Evolutionary conservation across 2,888 invertebrate species (phyloP), one percentile per base, ranked within the genome.

Genomic region (Hemithea aestivaria): DNA sequence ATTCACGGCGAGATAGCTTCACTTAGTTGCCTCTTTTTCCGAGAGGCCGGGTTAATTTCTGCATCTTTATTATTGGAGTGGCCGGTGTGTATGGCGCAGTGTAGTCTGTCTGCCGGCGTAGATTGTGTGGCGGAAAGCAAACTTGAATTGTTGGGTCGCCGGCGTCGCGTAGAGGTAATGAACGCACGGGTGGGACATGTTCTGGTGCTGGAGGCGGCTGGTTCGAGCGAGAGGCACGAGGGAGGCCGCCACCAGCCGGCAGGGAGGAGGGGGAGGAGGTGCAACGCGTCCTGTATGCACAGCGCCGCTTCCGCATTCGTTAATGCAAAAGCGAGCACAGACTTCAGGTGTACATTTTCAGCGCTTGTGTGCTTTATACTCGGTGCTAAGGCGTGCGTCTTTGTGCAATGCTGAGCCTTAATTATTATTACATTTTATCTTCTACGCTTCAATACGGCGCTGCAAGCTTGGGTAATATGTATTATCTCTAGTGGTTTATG

Each of bases 271-370:
- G 53, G 39, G 58, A 52, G 61, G 62, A 73, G 73, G 70, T 72
- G 76, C 74, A 75, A 62, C 74, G 73, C 77, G 82, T 80, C 81
- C 78, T 85, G 83, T 84, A 80, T 85, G 85, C 85, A 84, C 77
- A 84, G 76, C 78, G 77, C 79, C 72, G 83, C 83, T 85, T 85
- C 85, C 87, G 85, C 85, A 85, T 84, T 85, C 83, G 87, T 87
- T 85, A 85, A 84, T 83, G 85, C 84, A 85, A 85, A 85, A 83
- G 84, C 85, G 78, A 71, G 80, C 73, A 73, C 77, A 81, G 81
- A 79, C 83, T 84, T 82, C 84, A 85, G 85, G 85, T 85, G 83
- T 84, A 83, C 79, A 83, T 81, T 85, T 85, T 87, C 84, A 85
- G 82, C 73, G 82, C 78, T 77, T 74, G 79, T 84, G 74, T 81